Evolutionary conservation across 2,888 invertebrate genomes (phyloP), one percentile per base, ranked within the genome.

Genomic region (Phyllotreta striolata): DNA sequence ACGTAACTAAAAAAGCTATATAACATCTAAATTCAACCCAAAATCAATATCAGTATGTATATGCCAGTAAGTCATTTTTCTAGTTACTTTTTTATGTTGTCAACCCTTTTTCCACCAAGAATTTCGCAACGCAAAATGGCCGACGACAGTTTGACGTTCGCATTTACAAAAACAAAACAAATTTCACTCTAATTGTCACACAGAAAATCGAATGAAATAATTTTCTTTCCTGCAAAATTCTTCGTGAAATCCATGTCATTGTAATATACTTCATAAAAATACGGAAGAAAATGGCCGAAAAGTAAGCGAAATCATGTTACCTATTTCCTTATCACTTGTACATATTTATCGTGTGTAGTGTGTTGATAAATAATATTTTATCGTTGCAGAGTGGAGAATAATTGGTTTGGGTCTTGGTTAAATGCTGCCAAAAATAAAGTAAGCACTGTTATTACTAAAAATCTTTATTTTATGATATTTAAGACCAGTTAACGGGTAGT

Each of bases 341-440:
- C 51, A 51, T 58, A 44, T 56, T 38, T 35, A 47, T 24, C 49
- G 55, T 64, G 35, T 43, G 49, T 64, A 47, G 13, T 43, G 44
- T 56, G 12, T 58, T n/a, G 44, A 55, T 63, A 56, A 64, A 56
- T 63, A 66, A 46, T 54, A 55, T 52, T 66, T 60, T 75, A 24
- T 24, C 24, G 24, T 24, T 24, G 4, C 73, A 68, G 66, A 76
- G 76, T 72, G 73, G 76, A 75, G 64, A 75, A 77, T 67, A 79
- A 76, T 67, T 82, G 82, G 82, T 78, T 82, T 61, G 80, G 81
- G 61, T 80, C 80, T 40, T 82, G 82, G 82, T 70, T 82, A 62
- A 80, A 67, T 73, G 81, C 82, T 46, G 82, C 81, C 37, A 82
- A 80, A 74, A 79, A 79, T 68, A 82, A 81, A 77, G 80, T 82